Evolutionary conservation across 2,113 vertebrate genomes (phyloP).

Genomic region (Sialia sialis): DNA sequence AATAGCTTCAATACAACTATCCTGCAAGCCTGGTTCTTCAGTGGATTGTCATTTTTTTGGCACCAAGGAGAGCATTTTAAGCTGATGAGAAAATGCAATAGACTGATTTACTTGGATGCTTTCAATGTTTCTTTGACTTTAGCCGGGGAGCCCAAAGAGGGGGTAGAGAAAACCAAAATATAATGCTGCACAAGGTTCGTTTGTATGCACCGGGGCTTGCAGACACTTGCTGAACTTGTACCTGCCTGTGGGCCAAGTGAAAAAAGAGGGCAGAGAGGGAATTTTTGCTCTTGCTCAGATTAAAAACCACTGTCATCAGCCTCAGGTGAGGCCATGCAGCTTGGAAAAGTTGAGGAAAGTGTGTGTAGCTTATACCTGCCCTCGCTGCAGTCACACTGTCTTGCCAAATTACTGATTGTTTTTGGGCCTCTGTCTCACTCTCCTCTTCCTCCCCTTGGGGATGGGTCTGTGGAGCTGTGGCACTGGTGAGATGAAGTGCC

Average conservation of each 20-base stretch:
- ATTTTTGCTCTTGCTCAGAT: neutral
- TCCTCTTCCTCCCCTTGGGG: neutral
- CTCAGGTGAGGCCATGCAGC: neutral
- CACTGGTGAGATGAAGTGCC: neutral
- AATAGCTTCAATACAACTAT: constrained; percentile 18
- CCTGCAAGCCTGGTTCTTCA: neutral
- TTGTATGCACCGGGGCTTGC: constrained; percentile 45
- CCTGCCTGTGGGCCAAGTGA: neutral
- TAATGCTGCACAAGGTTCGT: constrained; percentile 31
- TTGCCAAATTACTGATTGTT: neutral
- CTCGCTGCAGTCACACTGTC: neutral
- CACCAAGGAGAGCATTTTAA: neutral
- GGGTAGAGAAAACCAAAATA: constrained; percentile 11
- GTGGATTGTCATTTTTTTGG: constrained; percentile 52
- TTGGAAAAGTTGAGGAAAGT: neutral
- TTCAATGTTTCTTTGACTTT: constrained; percentile 47
- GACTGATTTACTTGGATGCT: constrained; percentile 60
- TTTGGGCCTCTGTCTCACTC: neutral
- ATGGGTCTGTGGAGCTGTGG: neutral
- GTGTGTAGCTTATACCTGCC: neutral
- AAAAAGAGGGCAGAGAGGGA: neutral
- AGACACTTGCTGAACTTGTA: constrained; percentile 2
- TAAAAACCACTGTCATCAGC: neutral
- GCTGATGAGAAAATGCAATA: constrained; percentile 41
- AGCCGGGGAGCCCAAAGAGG: neutral